These are phyloP conservation scores for Helarctos malayanus DNA, from an alignment of 2,797 vertebrate species.

Conservation along the genomic window DNA sequence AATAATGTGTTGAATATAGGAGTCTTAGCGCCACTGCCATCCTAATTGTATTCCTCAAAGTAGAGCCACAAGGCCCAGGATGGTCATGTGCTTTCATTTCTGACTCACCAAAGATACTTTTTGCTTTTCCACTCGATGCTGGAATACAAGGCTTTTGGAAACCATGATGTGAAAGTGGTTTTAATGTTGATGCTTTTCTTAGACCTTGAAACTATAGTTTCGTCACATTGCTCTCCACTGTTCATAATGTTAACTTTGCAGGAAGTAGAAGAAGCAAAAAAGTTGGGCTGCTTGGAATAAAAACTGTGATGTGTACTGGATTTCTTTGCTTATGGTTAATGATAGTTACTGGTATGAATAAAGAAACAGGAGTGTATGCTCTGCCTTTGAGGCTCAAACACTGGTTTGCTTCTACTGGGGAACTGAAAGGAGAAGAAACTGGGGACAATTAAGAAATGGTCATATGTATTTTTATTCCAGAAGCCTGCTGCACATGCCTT, in stretches of 20 bases:
- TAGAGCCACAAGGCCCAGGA: neutral
- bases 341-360: neutral
- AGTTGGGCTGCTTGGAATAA: neutral
- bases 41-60: neutral
- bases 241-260: neutral
- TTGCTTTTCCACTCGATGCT: neutral
- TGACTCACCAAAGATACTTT: neutral
- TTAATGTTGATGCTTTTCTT: neutral
- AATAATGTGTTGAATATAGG: neutral
- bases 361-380: neutral
- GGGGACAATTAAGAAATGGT: neutral
- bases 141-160: neutral
- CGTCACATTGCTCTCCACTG: neutral
- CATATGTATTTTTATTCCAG: neutral
- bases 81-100: neutral
- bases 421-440: neutral
- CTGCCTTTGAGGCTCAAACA: constrained; percentile 21
- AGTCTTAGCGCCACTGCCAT: neutral
- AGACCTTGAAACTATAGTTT: neutral
- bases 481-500: neutral
- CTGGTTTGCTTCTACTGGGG: constrained; percentile 33
- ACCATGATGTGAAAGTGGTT: neutral
- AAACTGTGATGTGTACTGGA: neutral
- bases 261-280: neutral
- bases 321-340: neutral